Percentiles rank a stretch among this genome's conserved stretches.
phyloP scores from a whole-genome alignment of 2,113 vertebrate species.

The Vombatus ursinus region DNA sequence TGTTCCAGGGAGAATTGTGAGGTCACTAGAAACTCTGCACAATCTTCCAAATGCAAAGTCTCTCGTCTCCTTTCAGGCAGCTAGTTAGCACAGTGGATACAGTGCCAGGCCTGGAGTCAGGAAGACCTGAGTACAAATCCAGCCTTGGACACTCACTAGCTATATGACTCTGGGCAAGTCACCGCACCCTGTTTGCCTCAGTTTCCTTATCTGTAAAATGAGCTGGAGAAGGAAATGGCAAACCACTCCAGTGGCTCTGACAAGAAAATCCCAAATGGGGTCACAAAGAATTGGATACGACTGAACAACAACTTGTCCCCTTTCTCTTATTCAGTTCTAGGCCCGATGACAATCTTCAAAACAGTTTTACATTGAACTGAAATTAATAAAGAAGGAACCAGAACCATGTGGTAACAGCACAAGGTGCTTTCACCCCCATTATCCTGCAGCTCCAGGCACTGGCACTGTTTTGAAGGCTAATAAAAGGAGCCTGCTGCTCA shows the following conservation, averaged over 20 bases:
- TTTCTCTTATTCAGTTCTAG: not conserved
- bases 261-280: not conserved
- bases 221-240: not conserved
- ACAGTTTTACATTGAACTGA: not conserved
- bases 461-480: no score
- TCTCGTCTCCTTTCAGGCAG: not conserved
- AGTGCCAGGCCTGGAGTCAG: not conserved
- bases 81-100: not conserved
- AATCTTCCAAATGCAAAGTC: not conserved
- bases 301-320: not conserved
- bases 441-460: no score
- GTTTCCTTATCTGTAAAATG: no score
- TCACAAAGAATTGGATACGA: not conserved
- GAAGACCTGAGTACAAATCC: not conserved
- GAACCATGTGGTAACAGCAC: no score
- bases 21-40: not conserved
- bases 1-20: not conserved
- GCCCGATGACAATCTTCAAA: not conserved
- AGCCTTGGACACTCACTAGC: no score
- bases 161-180: no score
- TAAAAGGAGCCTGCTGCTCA: no score
- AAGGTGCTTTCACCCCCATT: no score
- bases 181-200: no score
- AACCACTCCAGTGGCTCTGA: not conserved
- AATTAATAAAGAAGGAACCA: not conserved